Conservation (phyloP, 2,113 vertebrate species). For the Myiopsitta monachus region DNA sequence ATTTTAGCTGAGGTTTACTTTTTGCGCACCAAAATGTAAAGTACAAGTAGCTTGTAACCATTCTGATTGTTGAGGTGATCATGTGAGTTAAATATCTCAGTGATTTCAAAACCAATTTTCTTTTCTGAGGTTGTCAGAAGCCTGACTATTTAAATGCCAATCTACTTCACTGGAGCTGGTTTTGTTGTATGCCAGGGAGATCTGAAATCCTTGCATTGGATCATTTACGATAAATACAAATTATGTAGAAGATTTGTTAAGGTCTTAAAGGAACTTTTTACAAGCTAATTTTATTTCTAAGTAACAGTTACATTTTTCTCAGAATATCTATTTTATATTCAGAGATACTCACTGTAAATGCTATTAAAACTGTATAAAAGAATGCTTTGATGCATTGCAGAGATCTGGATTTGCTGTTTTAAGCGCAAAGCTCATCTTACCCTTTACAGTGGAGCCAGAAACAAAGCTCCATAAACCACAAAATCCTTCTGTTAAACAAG, state of each 20-base stretch:
- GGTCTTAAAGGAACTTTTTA: neutral
- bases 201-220: neutral
- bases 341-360: neutral
- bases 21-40: neutral
- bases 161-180: neutral
- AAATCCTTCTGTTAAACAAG: neutral
- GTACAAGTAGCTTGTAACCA: neutral
- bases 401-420: neutral
- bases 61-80: neutral
- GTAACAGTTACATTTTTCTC: neutral
- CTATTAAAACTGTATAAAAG: neutral
- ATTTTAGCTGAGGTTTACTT: neutral
- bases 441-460: neutral
- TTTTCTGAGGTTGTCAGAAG: neutral
- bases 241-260: neutral
- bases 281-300: neutral
- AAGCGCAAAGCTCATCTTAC: neutral
- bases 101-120: neutral
- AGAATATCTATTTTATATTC: neutral
- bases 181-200: neutral
- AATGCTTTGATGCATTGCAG: neutral
- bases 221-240: neutral
- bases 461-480: neutral
- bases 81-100: neutral
- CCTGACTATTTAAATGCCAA: neutral